Evolutionary conservation across 2,113 vertebrate genomes (phyloP).

Genomic region (Narcine bancroftii): DNA sequence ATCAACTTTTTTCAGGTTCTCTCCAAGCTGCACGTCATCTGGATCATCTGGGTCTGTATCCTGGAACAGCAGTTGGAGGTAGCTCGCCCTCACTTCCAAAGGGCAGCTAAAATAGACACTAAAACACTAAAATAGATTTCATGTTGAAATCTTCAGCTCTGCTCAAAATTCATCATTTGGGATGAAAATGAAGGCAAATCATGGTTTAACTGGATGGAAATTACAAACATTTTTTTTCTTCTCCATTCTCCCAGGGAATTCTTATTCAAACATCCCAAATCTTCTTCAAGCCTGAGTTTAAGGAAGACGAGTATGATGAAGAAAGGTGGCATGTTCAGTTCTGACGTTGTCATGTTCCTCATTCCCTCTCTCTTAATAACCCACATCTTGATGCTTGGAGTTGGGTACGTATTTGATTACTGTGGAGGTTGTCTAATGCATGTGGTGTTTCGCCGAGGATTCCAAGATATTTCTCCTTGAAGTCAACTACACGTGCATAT

Average conservation of each 20-base stretch:
- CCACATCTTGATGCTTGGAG: conserved; percentile 17
- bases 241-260: conserved; percentile 52
- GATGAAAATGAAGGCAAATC: background rate
- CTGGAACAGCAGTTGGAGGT: no score
- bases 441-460: background rate
- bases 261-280: conserved; percentile 61
- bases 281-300: conserved; percentile 53
- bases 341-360: conserved; percentile 41
- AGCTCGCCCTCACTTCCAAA: no score
- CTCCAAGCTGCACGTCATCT: no score
- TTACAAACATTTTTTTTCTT: background rate
- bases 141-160: no score
- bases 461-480: background rate
- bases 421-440: background rate
- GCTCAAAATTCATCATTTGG: background rate
- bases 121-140: no score
- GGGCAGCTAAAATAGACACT: no score
- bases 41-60: no score
- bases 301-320: conserved; percentile 63
- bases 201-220: background rate
- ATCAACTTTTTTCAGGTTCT: no score
- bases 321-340: conserved; percentile 51
- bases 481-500: background rate
- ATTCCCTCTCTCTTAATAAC: conserved; percentile 24
- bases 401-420: background rate